Base-by-base conservation (phyloP, 2,888 invertebrate species). In the Phaonia tiefii region DNA sequence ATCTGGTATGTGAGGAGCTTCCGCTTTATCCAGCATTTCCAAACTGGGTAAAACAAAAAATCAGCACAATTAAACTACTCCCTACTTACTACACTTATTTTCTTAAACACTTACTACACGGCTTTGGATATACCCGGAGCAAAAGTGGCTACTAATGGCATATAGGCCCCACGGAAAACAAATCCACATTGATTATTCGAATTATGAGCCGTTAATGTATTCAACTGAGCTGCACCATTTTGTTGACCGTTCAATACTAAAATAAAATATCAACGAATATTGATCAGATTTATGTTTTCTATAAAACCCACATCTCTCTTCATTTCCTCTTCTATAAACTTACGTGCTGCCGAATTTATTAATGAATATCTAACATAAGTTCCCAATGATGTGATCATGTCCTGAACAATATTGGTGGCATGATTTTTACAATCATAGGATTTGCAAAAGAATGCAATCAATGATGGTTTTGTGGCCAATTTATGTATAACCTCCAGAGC, bases 401-500 rank as follows among this genome's bases (percentile, higher is more conserved):
- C 98, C 89, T 98, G 96, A 88, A 99, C 95, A 86, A 97, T 97
- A 89, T 97, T 97, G 8, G 97, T 97, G 0, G 97, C 96, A 91
- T 97, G 97, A 83, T 96, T 96, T 88, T 97, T 97, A 91, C 98
- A 94, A 91, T 99, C 99, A 90, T 99, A 99, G 84, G 96, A 97
- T 89, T 96, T 94, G 91, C 99, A 98, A 91, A 99, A 98, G 65
- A 96, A 96, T 86, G 95, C 96, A 85, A 99, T 92, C 17, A 98
- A 92, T 90, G 93, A 90, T 7, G 98, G 96, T 86, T 98, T 97
- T 70, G 96, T 94, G 0, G 96, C 95, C 93, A 99, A 95, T 91
- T 97, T 97, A 89, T 98, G 98, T 56, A 99, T 92, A 1, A 99
- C 98, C 92, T 99, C 99, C 17, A 99, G 90, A 0, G 99, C 98